Conservation (phyloP, 2,797 vertebrate species). For the Labroides dimidiatus region DNA sequence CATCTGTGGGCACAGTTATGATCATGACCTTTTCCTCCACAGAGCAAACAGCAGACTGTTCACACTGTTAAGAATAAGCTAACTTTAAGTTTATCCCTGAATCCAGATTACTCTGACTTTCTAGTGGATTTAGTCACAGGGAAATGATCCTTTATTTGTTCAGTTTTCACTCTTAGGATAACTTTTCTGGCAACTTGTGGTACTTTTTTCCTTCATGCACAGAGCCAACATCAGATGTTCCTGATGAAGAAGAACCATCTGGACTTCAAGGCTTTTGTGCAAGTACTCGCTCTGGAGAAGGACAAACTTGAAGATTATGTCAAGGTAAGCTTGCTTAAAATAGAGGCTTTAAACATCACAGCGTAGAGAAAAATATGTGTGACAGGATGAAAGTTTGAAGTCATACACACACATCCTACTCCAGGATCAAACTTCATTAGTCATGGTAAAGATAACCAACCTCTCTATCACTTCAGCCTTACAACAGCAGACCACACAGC, state of each 20-base stretch:
- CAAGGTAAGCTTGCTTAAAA: slow-evolving; percentile 49
- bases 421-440: neutral
- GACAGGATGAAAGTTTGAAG: neutral
- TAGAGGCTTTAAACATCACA: neutral
- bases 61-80: no score
- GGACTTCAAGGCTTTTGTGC: slow-evolving; percentile 78
- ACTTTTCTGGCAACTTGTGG: no score
- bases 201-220: neutral
- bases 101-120: no score
- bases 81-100: no score
- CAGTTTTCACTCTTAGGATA: no score
- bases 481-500: no score
- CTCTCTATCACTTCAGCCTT: neutral
- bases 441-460: neutral
- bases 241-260: slow-evolving; percentile 79
- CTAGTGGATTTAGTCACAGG: no score
- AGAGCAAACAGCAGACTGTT: no score
- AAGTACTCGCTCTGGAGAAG: slow-evolving; percentile 69
- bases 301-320: slow-evolving; percentile 68
- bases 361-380: neutral
- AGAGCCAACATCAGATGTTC: slow-evolving; percentile 75
- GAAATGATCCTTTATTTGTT: no score
- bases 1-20: no score
- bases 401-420: no score
- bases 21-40: no score